Conservation (phyloP, 2,888 invertebrate species). For the Cosmia trapezina region DNA sequence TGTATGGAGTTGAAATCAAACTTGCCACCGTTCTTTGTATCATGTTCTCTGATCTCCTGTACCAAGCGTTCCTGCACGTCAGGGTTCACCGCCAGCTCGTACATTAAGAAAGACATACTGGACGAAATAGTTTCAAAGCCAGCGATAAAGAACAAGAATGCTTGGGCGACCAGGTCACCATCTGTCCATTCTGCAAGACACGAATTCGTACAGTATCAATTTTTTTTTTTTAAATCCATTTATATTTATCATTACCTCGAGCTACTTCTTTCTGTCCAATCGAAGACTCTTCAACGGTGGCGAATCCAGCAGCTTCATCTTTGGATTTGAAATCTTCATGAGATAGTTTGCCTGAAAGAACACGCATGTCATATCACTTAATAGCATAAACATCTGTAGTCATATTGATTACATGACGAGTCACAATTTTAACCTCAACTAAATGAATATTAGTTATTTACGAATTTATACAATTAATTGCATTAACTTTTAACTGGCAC, state of each 20-base stretch:
- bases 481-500: constrained; percentile 54
- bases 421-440: background rate
- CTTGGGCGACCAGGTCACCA: constrained; percentile 75
- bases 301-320: constrained; percentile 78
- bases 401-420: too few relatives aligned
- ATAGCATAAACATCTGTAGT: too few relatives aligned
- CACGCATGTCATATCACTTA: background rate
- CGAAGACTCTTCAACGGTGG: constrained; percentile 82
- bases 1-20: constrained; percentile 84
- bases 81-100: constrained; percentile 77
- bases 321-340: constrained; percentile 70
- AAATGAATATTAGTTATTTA: background rate
- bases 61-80: constrained; percentile 76
- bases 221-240: background rate
- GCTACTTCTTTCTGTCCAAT: constrained; percentile 74
- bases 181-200: constrained; percentile 70
- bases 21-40: constrained; percentile 75
- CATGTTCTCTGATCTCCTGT: constrained; percentile 73
- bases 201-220: too few relatives aligned
- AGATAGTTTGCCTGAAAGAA: constrained; percentile 62
- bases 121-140: constrained; percentile 78
- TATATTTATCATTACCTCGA: constrained; percentile 67
- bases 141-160: constrained; percentile 77
- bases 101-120: constrained; percentile 71
- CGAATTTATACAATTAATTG: background rate